Evolutionary conservation across 2,888 invertebrate species (phyloP).

Genomic region (Pseudococcus jackbeardsleyi): DNA sequence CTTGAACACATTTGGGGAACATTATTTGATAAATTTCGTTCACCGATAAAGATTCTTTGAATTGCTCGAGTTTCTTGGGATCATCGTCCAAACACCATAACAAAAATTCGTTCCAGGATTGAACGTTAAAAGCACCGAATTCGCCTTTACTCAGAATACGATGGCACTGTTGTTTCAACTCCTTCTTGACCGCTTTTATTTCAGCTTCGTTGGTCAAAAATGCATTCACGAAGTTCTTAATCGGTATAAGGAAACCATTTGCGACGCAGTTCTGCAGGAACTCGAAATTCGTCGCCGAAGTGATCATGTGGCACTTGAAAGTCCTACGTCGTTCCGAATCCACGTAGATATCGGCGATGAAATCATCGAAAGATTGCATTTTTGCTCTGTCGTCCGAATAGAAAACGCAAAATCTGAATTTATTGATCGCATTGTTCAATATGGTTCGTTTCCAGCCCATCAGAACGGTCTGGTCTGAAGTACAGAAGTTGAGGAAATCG

Average conservation of each 20-base stretch:
- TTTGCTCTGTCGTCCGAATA: background rate
- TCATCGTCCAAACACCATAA: background rate
- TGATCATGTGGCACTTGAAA: background rate
- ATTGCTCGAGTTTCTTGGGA: background rate
- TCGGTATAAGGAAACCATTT: background rate
- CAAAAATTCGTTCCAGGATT: background rate
- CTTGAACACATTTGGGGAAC: background rate
- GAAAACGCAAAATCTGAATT: background rate
- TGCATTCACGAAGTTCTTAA: background rate
- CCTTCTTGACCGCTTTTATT: background rate
- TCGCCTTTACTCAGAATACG: background rate
- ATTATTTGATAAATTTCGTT: background rate
- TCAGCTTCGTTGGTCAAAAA: background rate
- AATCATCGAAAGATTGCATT: background rate
- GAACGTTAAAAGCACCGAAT: background rate
- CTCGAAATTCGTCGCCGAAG: background rate
- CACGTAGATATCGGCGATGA: background rate
- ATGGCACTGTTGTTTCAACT: background rate
- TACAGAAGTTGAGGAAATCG: background rate
- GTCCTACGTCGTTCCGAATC: background rate
- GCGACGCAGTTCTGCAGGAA: background rate
- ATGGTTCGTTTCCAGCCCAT: background rate
- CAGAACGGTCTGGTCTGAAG: background rate
- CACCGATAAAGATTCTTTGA: background rate
- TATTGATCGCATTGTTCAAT: background rate